Base-by-base conservation (phyloP, 2,113 vertebrate species). In the Orycteropus afer region DNA sequence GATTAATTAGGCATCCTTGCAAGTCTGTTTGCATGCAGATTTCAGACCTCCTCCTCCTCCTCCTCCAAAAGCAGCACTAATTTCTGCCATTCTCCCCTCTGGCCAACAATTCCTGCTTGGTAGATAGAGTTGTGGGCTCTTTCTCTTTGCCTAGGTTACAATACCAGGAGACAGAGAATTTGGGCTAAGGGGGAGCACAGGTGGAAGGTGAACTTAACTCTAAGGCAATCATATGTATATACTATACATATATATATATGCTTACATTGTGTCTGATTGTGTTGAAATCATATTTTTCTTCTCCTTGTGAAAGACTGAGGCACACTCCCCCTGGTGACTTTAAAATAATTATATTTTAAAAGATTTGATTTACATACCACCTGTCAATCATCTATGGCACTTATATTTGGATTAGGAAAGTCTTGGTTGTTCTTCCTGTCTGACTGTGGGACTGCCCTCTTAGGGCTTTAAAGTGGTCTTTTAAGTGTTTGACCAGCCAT, bases 331-430 rank as follows among this genome's bases (percentile, higher is more conserved):
- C 17, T 23, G 6, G 32, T 69, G 63, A 86, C 32, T 92, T 92
- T 83, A 83, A 65, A 92, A 87, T 61, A 83, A 86, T 81, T 93
- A 94, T 49, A 84, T 81, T 95, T 94, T 84, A 67, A 93, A 94
- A 90, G 61, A 27, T 74, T 37, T 61, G 7, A 76, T 89, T 49
- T 86, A 61, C 13, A 34, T 86, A 71, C 8, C 40, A 40, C 23
- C 17, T n/a, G 89, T 45, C 27, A 49, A 11, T 94, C 71, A 84
- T 74, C 82, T 83, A n/a, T 61, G 67, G 20, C 47, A 32, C 25
- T 86, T 73, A 18, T 12, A 53, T 37, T n/a, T 87, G 63, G 42
- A 4, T 59, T 40, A 67, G 42, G 59, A 81, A 79, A 83, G 61
- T 14, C 25, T 51, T 47, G 2, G 51, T 63, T 88, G 67, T 1